Conservation (phyloP, 2,888 invertebrate genomes). For the Cheilosia vernalis region DNA sequence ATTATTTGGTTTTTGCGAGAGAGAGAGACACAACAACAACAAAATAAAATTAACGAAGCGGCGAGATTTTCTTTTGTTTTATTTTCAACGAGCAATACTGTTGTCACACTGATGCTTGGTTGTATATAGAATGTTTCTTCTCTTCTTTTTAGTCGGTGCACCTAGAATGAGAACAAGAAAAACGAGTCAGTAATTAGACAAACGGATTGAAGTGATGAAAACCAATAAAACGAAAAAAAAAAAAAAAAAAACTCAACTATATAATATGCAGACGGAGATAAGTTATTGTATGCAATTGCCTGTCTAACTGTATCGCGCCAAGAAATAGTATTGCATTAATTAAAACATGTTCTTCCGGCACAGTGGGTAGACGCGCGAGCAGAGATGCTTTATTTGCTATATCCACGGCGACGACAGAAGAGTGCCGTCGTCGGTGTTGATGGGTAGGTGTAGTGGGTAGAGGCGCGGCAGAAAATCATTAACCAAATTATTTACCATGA, state of each 20-base stretch:
- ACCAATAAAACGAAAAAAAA: slow-evolving; percentile 54
- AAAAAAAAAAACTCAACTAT: slow-evolving; percentile 9
- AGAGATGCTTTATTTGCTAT: slow-evolving; percentile 12
- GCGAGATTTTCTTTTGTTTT: slow-evolving; percentile 23
- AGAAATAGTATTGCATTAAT: slow-evolving; percentile 58
- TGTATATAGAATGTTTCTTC: slow-evolving; percentile 64
- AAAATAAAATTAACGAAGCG: neutral
- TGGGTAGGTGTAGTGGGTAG: neutral
- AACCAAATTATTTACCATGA: neutral
- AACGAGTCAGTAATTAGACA: slow-evolving; percentile 60
- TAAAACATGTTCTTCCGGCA: slow-evolving; percentile 59
- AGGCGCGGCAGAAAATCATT: neutral
- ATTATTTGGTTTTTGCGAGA: slow-evolving; percentile 26
- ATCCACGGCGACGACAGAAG: no score
- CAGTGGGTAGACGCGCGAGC: slow-evolving; percentile 12
- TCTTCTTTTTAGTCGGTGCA: slow-evolving; percentile 63
- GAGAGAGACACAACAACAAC: no score
- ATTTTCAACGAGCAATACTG: slow-evolving; percentile 68
- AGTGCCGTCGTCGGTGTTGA: neutral
- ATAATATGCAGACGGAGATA: neutral
- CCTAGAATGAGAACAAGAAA: slow-evolving; percentile 71
- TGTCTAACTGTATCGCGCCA: slow-evolving; percentile 48
- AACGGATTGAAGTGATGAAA: slow-evolving; percentile 51
- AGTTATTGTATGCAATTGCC: slow-evolving; percentile 43
- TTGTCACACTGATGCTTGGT: slow-evolving; percentile 70